Base-by-base conservation (phyloP, 2,797 vertebrate genomes). In the Eulemur mongoz region DNA sequence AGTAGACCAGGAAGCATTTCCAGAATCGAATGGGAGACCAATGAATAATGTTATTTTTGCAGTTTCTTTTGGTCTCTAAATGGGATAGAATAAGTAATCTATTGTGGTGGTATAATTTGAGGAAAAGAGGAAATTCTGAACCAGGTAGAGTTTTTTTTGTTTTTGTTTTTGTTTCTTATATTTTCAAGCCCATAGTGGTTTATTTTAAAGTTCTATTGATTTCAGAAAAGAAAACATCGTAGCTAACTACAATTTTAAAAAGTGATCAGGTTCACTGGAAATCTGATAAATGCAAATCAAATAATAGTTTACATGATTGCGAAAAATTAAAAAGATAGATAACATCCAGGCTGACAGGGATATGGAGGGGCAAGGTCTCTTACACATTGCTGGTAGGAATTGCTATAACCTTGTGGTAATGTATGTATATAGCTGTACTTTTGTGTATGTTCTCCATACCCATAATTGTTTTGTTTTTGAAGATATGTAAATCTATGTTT, bases 181-280 rank as follows among this genome's bases (percentile, higher is more conserved):
- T 92, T 89, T 93, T 95, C 61, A 45, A 32, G 52, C 50, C 48
- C 45, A 8, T 11, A 18, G 22, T 89, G n/a, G 48, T 65, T 90
- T 61, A 17, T 54, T 83, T 57, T 40, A 7, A 54, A 84, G n/a
- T 78, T 70, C 25, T 85, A 22, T 38, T 67, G 8, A 61, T 91
- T 95, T 91, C 43, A 80, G 57, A 84, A 95, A 83, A 91, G 81
- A 48, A 82, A 91, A 83, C 17, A 32, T 70, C 30, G 43, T 65
- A 20, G 8, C 82, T 79, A 32, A 35, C 40, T 88, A 91, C 43
- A 13, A 43, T 79, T 91, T 65, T 38, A 54, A 65, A 83, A 81
- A 94, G 20, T 59, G 30, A 11, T 57, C 32, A 72, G 38, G 45
- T 93, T 78, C 69, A 35, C 54, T 89, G 89, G 70, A 78, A 69